Evolutionary conservation across 2,888 invertebrate genomes (phyloP).

Genomic region (Sabatieria punctata): DNA sequence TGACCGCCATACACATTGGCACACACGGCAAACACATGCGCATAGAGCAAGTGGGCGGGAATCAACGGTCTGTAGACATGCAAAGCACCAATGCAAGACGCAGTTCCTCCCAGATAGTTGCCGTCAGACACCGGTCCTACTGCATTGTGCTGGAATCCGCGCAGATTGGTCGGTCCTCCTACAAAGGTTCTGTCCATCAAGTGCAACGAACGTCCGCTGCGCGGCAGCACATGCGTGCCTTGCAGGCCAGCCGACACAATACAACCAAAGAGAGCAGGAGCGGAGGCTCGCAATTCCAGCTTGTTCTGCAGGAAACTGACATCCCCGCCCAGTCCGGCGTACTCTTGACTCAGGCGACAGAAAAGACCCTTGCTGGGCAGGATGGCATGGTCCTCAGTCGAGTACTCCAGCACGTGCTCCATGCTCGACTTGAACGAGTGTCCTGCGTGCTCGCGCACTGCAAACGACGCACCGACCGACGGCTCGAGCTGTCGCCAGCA

Average conservation of each 20-base stretch:
- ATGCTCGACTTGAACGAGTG: conserved; percentile 72
- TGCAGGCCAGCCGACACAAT: conserved; percentile 17
- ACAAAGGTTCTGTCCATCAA: conserved; percentile 50
- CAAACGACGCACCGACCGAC: conserved; percentile 57
- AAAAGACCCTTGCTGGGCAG: conserved; percentile 37
- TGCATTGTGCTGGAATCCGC: conserved; percentile 74
- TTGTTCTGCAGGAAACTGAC: conserved; percentile 74
- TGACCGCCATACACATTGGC: conserved; percentile 53
- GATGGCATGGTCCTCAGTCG: conserved; percentile 38
- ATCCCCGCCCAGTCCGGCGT: conserved; percentile 76
- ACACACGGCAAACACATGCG: conserved; percentile 72
- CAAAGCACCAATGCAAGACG: conserved; percentile 67
- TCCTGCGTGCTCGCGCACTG: conserved; percentile 60
- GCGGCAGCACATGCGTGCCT: conserved; percentile 13
- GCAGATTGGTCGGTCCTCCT: conserved; percentile 68
- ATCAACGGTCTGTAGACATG: conserved; percentile 69
- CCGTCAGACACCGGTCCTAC: conserved; percentile 66
- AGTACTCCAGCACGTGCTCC: conserved; percentile 58
- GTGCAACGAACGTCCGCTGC: conserved; percentile 21
- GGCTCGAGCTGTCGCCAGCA: conserved; percentile 59
- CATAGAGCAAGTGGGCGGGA: conserved; percentile 50
- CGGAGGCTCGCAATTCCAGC: conserved; percentile 51
- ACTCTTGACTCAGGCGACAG: conserved; percentile 49
- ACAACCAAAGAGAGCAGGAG: conserved; percentile 45
- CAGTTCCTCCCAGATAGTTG: conserved; percentile 39